A percentile compares a stretch with the other conserved stretches of the same genome.
Evolutionary conservation across 1,140 invertebrate genomes (phyloP).

Genomic region (Ips typographus): DNA sequence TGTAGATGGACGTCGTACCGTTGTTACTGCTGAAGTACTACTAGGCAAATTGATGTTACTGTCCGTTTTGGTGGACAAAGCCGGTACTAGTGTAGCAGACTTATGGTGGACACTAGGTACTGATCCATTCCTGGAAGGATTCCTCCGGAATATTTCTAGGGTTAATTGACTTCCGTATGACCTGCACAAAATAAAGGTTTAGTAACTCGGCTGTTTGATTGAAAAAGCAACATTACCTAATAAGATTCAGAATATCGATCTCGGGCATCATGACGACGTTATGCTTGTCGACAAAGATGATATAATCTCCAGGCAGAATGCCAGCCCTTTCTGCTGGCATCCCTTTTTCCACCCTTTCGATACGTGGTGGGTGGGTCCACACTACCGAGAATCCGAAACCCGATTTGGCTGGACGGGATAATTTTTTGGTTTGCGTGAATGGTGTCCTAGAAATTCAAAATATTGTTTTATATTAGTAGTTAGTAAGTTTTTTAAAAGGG

Average conservation of each 20-base stretch:
- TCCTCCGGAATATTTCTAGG: constrained; percentile 75
- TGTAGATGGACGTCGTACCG: constrained; percentile 55
- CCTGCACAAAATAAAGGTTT: constrained; percentile 51
- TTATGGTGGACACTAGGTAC: constrained; percentile 49
- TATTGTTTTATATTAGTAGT: not conserved
- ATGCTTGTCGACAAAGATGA: constrained; percentile 82
- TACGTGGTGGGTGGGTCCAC: constrained; percentile 85
- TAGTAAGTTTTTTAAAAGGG: too few species aligned
- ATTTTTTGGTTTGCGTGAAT: constrained; percentile 74
- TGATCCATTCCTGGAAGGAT: constrained; percentile 53
- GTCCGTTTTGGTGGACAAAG: constrained; percentile 44
- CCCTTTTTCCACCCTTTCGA: constrained; percentile 81
- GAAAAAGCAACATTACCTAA: constrained; percentile 61
- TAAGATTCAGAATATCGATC: constrained; percentile 77
- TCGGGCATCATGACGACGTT: constrained; percentile 81
- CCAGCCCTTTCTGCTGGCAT: constrained; percentile 79
- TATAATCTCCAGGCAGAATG: constrained; percentile 78
- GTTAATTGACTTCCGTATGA: constrained; percentile 68
- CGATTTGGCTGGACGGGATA: constrained; percentile 59
- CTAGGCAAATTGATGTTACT: constrained; percentile 51
- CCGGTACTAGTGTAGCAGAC: constrained; percentile 35
- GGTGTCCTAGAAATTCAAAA: constrained; percentile 60
- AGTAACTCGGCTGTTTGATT: not conserved
- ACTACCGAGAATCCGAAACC: constrained; percentile 88
- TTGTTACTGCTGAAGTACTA: constrained; percentile 41